Conservation (phyloP, 2,113 vertebrate genomes). For the Atractosteus spatula region DNA sequence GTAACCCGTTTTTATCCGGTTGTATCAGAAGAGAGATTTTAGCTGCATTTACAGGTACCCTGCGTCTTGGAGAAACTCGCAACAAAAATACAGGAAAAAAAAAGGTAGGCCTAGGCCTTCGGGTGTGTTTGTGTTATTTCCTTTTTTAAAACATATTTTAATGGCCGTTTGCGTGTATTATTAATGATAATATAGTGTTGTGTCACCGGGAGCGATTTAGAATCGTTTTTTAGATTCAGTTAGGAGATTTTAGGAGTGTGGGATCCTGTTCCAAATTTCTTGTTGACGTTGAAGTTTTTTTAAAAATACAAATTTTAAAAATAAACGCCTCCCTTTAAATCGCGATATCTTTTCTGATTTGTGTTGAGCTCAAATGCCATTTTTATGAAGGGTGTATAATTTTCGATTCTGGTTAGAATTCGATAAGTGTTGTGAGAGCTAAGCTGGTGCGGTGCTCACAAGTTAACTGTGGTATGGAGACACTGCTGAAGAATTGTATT, state of each 20-base stretch:
- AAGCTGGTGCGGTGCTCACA: no score
- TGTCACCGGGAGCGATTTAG: not conserved
- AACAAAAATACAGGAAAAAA: conserved; percentile 30
- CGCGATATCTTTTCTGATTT: no score
- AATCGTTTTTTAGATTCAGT: not conserved
- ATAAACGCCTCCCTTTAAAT: no score
- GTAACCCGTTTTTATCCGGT: not conserved
- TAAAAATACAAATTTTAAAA: no score
- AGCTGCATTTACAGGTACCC: conserved; percentile 9
- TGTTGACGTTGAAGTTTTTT: not conserved
- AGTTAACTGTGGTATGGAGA: no score
- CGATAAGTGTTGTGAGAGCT: no score
- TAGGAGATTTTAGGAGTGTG: not conserved
- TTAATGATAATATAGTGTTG: not conserved
- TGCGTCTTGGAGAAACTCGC: conserved; percentile 43
- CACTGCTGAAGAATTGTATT: no score
- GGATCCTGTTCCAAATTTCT: not conserved
- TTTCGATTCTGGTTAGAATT: no score
- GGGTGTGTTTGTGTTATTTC: conserved; percentile 22
- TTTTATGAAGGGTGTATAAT: no score
- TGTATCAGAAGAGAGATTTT: conserved; percentile 15
- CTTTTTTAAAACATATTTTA: conserved; percentile 14
- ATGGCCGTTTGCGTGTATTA: not conserved
- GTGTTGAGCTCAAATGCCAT: no score
- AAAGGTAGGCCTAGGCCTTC: conserved; percentile 29